Evolutionary conservation across 2,888 invertebrate genomes (phyloP).

Genomic region (Thera obeliscata): DNA sequence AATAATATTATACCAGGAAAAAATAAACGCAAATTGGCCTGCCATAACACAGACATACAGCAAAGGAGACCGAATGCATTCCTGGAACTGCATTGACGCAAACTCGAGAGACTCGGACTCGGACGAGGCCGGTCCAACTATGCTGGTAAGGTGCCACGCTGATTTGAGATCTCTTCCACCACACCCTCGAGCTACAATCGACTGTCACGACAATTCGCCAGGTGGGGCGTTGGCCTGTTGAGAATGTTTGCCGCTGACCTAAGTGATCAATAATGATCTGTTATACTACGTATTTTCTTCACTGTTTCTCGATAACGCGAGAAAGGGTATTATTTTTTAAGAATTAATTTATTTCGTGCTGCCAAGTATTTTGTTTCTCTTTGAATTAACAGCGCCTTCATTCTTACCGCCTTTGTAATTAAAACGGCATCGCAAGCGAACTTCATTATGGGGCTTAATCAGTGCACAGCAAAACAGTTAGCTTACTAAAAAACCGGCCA

Average conservation of each 20-base stretch:
- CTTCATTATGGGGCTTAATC: slow-evolving; percentile 74
- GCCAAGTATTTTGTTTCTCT: slow-evolving; percentile 46
- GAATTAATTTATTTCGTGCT: slow-evolving; percentile 47
- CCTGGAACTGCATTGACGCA: slow-evolving; percentile 79
- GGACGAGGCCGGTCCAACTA: slow-evolving; percentile 58
- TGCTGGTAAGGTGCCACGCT: slow-evolving; percentile 47
- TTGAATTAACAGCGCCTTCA: slow-evolving; percentile 47
- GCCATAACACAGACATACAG: slow-evolving; percentile 72
- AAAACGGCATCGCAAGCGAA: slow-evolving; percentile 72
- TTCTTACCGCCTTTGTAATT: slow-evolving; percentile 63
- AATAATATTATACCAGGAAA: slow-evolving; percentile 54
- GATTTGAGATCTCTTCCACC: slow-evolving; percentile 54
- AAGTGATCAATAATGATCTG: slow-evolving; percentile 82
- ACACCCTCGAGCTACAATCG: slow-evolving; percentile 55
- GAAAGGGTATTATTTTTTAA: slow-evolving; percentile 54
- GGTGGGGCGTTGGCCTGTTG: slow-evolving; percentile 79
- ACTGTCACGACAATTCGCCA: slow-evolving; percentile 52
- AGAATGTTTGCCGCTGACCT: slow-evolving; percentile 82
- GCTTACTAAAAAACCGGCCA: slow-evolving; percentile 56
- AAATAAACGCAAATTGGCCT: slow-evolving; percentile 64
- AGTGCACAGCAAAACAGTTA: slow-evolving; percentile 75
- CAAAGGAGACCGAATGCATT: slow-evolving; percentile 78
- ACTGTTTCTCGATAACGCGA: slow-evolving; percentile 61
- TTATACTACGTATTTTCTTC: slow-evolving; percentile 70
- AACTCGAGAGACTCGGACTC: slow-evolving; percentile 52